These are phyloP conservation scores for Perognathus longimembris DNA, from an alignment of 2,113 vertebrate genomes.

Conservation along the genomic window DNA sequence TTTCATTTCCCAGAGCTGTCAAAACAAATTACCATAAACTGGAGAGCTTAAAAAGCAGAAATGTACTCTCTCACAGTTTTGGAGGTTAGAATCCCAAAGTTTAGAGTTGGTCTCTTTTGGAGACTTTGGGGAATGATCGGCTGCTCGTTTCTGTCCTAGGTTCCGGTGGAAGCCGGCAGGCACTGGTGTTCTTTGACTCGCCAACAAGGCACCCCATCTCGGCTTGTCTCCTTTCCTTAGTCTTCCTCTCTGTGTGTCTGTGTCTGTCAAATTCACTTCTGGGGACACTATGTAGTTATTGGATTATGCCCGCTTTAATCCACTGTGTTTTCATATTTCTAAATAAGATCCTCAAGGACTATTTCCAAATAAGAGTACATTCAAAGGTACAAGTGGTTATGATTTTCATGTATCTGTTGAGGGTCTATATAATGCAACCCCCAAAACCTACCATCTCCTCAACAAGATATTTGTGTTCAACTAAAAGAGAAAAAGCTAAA, in stretches of 20 bases:
- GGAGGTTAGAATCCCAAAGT: neutral
- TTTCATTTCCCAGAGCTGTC: neutral
- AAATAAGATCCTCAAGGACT: neutral
- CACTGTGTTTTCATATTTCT: neutral
- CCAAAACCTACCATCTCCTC: neutral
- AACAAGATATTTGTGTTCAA: neutral
- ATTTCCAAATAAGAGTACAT: neutral
- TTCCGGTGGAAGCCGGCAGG: neutral
- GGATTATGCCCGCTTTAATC: neutral
- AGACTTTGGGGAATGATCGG: neutral
- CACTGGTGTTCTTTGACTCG: neutral
- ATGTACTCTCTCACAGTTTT: neutral
- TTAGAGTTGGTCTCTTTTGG: neutral
- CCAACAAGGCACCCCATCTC: neutral
- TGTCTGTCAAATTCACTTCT: neutral
- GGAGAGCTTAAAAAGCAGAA: constrained; percentile 18
- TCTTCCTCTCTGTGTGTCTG: rapidly evolving
- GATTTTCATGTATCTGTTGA: neutral
- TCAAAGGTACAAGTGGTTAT: neutral
- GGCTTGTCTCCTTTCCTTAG: neutral
- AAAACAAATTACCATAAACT: constrained; percentile 31
- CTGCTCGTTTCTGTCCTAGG: neutral
- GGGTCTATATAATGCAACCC: neutral
- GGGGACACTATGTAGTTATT: neutral
- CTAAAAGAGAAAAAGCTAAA: constrained; percentile 10